phyloP scores from a whole-genome alignment of 2,797 vertebrate species.

The Phalanger gymnotis region DNA sequence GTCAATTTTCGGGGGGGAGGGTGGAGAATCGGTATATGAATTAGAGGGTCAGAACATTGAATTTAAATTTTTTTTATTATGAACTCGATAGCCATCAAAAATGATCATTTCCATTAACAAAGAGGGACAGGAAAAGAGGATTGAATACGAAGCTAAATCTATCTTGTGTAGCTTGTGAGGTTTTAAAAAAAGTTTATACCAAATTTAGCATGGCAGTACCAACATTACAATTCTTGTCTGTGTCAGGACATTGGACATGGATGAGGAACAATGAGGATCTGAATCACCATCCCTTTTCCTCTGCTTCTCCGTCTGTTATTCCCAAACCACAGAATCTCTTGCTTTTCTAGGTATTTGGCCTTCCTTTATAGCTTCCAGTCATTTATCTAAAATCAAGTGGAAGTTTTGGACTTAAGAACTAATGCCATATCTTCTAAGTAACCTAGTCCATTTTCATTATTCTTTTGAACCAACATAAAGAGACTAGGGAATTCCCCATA shows the following conservation, averaged over 20 bases:
- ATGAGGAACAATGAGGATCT: background rate
- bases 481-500: background rate
- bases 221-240: background rate
- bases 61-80: background rate
- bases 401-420: background rate
- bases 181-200: background rate
- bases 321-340: background rate
- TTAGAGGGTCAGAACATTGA: background rate
- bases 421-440: background rate
- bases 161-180: background rate
- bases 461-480: background rate
- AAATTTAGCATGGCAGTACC: background rate
- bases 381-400: background rate
- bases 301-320: background rate
- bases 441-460: background rate
- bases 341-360: background rate
- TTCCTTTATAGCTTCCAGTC: background rate
- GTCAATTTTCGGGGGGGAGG: background rate
- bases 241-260: background rate
- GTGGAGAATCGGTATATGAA: background rate
- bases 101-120: fast-evolving
- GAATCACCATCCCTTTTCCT: background rate
- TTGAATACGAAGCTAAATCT: background rate
- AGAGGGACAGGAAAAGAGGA: background rate
- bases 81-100: background rate